Evolutionary conservation across 2,797 vertebrate genomes (phyloP).

Genomic region (Alfaro cultratus): DNA sequence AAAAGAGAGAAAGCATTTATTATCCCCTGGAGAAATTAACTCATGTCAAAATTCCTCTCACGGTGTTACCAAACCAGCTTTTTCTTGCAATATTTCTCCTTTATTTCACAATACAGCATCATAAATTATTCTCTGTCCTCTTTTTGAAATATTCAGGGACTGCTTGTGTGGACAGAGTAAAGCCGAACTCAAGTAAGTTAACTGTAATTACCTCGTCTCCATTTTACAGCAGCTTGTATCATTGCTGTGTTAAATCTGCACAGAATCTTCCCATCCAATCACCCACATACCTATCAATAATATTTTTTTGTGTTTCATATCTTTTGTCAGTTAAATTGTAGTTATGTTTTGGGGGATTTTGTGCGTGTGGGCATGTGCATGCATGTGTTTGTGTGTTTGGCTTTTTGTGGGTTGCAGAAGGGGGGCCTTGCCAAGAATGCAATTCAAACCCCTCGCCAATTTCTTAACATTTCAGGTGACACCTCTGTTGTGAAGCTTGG

Average conservation of each 20-base stretch:
- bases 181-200: constrained; percentile 24
- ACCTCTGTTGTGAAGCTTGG: background rate
- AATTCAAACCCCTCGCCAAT: background rate
- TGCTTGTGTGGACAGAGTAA: constrained; percentile 35
- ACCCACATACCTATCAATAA: background rate
- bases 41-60: constrained; percentile 42
- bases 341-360: background rate
- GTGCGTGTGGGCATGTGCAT: background rate
- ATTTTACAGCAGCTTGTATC: background rate
- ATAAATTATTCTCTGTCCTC: constrained; percentile 29
- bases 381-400: background rate
- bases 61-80: constrained; percentile 21
- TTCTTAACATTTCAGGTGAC: background rate
- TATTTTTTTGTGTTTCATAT: background rate
- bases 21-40: constrained; percentile 50
- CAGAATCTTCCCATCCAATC: background rate
- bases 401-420: background rate
- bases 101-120: constrained; percentile 34
- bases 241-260: constrained; percentile 12
- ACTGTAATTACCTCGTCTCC: constrained; percentile 2
- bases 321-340: background rate
- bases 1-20: constrained; percentile 57
- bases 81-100: constrained; percentile 28
- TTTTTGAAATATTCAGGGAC: constrained; percentile 35
- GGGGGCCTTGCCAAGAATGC: background rate